Percentiles rank a stretch among this genome's conserved stretches.
These are phyloP conservation scores for Fulmarus glacialis DNA, from an alignment of 2,113 vertebrate species.

Conservation along the genomic window DNA sequence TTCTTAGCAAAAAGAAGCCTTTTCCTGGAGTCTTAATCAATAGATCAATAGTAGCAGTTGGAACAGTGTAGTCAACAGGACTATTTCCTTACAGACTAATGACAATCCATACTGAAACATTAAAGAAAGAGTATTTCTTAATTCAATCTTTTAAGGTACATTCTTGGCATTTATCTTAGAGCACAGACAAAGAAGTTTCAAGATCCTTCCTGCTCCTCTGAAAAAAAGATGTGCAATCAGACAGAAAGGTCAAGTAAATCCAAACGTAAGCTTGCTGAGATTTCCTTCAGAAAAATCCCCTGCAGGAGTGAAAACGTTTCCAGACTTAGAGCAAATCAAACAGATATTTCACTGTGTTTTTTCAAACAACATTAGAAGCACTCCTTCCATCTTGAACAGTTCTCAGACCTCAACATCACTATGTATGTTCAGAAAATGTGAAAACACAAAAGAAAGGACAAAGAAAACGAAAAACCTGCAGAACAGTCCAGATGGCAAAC, in stretches of 20 bases:
- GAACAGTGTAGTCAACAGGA: slow-evolving; percentile 48
- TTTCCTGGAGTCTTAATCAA: slow-evolving; percentile 54
- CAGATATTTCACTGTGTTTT: slow-evolving; percentile 16
- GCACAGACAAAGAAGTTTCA: slow-evolving; percentile 39
- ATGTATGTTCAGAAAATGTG: not conserved
- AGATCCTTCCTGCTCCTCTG: slow-evolving; percentile 58
- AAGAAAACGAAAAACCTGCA: not conserved
- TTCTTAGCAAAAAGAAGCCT: slow-evolving; percentile 9
- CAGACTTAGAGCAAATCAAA: slow-evolving; percentile 44
- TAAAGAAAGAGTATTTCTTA: slow-evolving; percentile 58
- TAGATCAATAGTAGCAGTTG: slow-evolving; percentile 57
- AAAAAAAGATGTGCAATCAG: slow-evolving; percentile 58
- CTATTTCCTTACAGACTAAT: slow-evolving; percentile 53
- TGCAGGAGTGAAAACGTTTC: slow-evolving; percentile 45
- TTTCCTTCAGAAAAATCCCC: slow-evolving; percentile 59
- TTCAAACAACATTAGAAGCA: slow-evolving; percentile 32
- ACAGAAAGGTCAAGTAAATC: slow-evolving; percentile 68
- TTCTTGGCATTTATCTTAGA: slow-evolving; percentile 56
- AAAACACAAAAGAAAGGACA: not conserved
- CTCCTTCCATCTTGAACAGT: not conserved
- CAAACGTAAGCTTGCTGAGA: slow-evolving; percentile 44
- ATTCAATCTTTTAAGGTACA: slow-evolving; percentile 53
- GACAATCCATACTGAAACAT: slow-evolving; percentile 55
- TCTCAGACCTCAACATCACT: not conserved
- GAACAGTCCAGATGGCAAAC: not conserved